Evolutionary conservation across 2,113 vertebrate species (phyloP).

Genomic region (Hydrochoerus hydrochaeris): DNA sequence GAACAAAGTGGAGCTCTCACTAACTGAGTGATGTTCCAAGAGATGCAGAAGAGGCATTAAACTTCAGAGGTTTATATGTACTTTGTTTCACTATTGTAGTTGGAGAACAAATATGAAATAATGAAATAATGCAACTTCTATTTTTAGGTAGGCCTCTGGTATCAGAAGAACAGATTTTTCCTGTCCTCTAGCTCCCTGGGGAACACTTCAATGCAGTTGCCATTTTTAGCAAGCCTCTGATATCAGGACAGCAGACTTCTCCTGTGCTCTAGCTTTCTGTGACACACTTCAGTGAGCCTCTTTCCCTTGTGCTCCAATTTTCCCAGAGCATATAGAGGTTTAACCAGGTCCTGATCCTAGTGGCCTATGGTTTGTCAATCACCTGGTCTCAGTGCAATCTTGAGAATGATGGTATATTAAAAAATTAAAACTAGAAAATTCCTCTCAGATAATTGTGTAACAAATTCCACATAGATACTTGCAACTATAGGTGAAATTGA

Average conservation of each 20-base stretch:
- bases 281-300: background rate
- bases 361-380: background rate
- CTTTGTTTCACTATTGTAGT: background rate
- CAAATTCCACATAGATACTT: slow-evolving; percentile 32
- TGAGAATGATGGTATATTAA: background rate
- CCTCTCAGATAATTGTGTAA: background rate
- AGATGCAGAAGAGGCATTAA: background rate
- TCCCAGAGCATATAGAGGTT: background rate
- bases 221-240: background rate
- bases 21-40: background rate
- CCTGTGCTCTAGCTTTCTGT: background rate
- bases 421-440: background rate
- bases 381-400: background rate
- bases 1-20: background rate
- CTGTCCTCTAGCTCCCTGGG: background rate
- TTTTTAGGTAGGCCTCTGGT: background rate
- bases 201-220: background rate
- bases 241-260: background rate
- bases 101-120: background rate
- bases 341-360: background rate
- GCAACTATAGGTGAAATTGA: background rate
- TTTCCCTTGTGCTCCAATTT: background rate
- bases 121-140: background rate
- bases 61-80: background rate
- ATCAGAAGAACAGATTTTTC: background rate